Conservation (phyloP, 2,888 invertebrate genomes). For the Adelognathus sp. region DNA sequence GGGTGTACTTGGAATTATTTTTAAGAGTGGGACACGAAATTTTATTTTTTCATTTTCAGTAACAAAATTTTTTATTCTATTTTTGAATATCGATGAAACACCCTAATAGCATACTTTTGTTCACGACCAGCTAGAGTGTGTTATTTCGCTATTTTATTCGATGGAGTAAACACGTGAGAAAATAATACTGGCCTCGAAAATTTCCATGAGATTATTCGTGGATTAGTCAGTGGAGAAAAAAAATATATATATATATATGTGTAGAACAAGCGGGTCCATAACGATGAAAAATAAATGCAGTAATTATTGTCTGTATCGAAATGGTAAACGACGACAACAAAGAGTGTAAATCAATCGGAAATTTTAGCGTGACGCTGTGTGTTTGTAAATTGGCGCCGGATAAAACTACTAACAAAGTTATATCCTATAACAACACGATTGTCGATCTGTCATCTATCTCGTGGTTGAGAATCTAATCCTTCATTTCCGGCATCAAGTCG, state of each 20-base stretch:
- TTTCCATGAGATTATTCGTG: neutral
- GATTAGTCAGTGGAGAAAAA: neutral
- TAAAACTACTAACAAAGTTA: too few relatives aligned
- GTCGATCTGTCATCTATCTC: conserved; percentile 17
- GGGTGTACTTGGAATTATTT: too few relatives aligned
- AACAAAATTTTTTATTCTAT: too few relatives aligned
- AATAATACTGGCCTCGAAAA: conserved; percentile 39
- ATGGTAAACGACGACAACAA: neutral
- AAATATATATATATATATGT: neutral
- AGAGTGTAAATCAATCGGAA: neutral
- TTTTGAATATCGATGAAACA: too few relatives aligned
- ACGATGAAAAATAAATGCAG: neutral
- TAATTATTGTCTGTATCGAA: neutral
- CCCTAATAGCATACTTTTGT: neutral
- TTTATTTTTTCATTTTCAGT: too few relatives aligned
- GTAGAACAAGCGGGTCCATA: conserved; percentile 1
- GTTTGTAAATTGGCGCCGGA: too few relatives aligned
- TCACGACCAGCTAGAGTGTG: neutral
- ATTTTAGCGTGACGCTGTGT: too few relatives aligned
- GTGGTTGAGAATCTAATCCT: conserved; percentile 69
- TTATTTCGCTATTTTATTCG: neutral
- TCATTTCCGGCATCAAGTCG: conserved; percentile 85
- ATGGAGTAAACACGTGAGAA: neutral
- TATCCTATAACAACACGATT: neutral
- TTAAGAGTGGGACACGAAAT: too few relatives aligned